These are phyloP conservation scores for Ectemnius continuus DNA, from an alignment of 2,888 invertebrate genomes.

Conservation along the genomic window DNA sequence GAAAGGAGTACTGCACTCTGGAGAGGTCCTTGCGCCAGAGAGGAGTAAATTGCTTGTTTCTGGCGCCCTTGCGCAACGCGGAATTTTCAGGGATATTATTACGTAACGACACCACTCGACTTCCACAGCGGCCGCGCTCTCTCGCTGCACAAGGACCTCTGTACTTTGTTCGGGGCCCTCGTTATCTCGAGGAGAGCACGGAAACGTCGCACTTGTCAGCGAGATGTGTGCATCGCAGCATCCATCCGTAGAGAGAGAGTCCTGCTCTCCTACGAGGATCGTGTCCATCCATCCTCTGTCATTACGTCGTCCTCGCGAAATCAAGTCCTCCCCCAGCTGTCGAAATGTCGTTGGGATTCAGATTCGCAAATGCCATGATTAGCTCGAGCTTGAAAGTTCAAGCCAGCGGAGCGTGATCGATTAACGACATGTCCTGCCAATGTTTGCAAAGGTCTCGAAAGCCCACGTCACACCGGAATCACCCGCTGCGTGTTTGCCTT, in stretches of 20 bases:
- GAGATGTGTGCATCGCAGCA: conserved; percentile 4
- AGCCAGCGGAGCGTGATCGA: not conserved
- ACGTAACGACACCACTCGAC: conserved; percentile 51
- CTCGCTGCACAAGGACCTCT: conserved; percentile 37
- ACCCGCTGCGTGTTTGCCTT: not conserved
- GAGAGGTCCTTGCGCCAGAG: conserved; percentile 53
- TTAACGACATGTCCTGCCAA: conserved; percentile 3
- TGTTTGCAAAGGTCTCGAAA: not conserved
- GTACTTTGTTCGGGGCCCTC: conserved; percentile 54
- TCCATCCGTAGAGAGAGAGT: not conserved
- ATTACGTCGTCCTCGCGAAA: too few relatives aligned
- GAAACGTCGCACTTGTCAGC: conserved; percentile 34
- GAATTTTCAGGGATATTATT: conserved; percentile 57
- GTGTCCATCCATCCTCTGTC: too few relatives aligned
- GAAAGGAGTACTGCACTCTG: conserved; percentile 35
- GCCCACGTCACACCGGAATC: not conserved
- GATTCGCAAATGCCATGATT: conserved; percentile 1
- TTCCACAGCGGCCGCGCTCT: conserved; percentile 8
- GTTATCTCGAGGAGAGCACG: conserved; percentile 50
- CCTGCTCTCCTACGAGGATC: not conserved
- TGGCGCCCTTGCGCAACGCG: conserved; percentile 34
- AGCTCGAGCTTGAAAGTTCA: not conserved
- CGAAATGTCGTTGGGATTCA: not conserved
- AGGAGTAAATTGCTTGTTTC: conserved; percentile 57
- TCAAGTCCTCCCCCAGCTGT: not conserved